Evolutionary conservation across 2,888 invertebrate genomes (phyloP).

Genomic region (Ephialtes manifestator): DNA sequence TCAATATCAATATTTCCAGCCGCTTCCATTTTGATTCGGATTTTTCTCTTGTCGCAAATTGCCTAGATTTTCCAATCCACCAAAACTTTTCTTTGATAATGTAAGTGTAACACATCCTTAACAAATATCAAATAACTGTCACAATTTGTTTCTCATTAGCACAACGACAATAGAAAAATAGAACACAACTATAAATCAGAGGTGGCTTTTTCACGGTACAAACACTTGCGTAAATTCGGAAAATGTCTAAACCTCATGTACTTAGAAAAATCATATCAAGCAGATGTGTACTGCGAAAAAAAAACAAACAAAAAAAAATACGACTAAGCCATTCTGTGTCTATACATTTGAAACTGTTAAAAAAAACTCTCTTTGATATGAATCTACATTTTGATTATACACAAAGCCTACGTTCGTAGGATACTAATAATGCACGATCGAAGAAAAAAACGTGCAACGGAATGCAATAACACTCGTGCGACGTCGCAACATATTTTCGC

Average conservation of each 20-base stretch:
- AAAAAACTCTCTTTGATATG: slow-evolving; percentile 66
- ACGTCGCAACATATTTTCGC: slow-evolving; percentile 6
- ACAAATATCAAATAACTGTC: not conserved
- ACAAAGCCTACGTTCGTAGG: slow-evolving; percentile 45
- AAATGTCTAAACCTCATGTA: not conserved
- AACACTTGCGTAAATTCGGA: slow-evolving; percentile 28
- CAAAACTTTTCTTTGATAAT: too few species aligned
- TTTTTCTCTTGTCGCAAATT: too few species aligned
- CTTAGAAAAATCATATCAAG: slow-evolving; percentile 64
- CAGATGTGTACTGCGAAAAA: slow-evolving; percentile 37
- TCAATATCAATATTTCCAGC: too few species aligned
- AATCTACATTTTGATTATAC: slow-evolving; percentile 67
- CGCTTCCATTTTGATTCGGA: too few species aligned
- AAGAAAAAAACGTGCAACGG: slow-evolving; percentile 11
- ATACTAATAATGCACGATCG: slow-evolving; percentile 24
- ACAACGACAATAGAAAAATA: slow-evolving; percentile 6
- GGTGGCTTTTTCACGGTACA: slow-evolving; percentile 41
- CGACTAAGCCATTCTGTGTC: slow-evolving; percentile 59
- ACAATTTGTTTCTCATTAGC: slow-evolving; percentile 27
- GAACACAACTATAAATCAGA: not conserved
- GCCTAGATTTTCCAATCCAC: too few species aligned
- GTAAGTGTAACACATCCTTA: too few species aligned
- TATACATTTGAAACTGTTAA: slow-evolving; percentile 57
- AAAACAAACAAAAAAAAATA: slow-evolving; percentile 46
- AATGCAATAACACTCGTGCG: slow-evolving; percentile 38